A percentile compares a stretch with the other conserved stretches of the same genome.
phyloP scores from a whole-genome alignment of 1,140 invertebrate species.

The Cotesia glomerata region DNA sequence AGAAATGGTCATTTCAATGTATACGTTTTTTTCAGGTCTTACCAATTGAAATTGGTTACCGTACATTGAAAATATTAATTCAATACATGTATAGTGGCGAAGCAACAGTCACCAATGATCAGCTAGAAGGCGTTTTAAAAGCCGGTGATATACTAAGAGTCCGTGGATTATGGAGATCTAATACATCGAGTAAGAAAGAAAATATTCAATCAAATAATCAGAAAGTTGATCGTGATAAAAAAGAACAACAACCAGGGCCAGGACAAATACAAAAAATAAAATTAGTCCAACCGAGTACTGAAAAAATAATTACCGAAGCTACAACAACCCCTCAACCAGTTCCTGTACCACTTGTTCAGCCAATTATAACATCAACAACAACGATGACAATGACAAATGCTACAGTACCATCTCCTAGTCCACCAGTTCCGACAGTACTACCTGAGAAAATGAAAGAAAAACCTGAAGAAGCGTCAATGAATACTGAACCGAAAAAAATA shows the following conservation, averaged over 20 bases:
- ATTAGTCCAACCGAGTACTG: conserved; percentile 52
- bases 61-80: conserved; percentile 79
- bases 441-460: conserved; percentile 13
- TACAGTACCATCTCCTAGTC: conserved; percentile 3
- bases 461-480: conserved; percentile 34
- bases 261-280: conserved; percentile 61
- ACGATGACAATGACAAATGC: conserved; percentile 30
- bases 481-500: conserved; percentile 42
- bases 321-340: conserved; percentile 20
- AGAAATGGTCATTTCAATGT: not conserved
- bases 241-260: conserved; percentile 47
- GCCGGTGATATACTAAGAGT: conserved; percentile 81
- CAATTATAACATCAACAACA: conserved; percentile 29
- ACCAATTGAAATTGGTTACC: conserved; percentile 79
- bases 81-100: conserved; percentile 88
- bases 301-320: conserved; percentile 40
- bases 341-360: not conserved
- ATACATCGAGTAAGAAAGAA: conserved; percentile 63
- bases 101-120: conserved; percentile 83
- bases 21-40: conserved; percentile 65
- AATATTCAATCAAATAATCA: conserved; percentile 58
- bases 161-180: conserved; percentile 71
- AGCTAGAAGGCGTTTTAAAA: conserved; percentile 77
- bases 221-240: conserved; percentile 52
- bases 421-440: conserved; percentile 27